A percentile compares a stretch with the other conserved stretches of the same genome.
Evolutionary conservation across 2,113 vertebrate species (phyloP).

Genomic region (Plestiodon gilberti): DNA sequence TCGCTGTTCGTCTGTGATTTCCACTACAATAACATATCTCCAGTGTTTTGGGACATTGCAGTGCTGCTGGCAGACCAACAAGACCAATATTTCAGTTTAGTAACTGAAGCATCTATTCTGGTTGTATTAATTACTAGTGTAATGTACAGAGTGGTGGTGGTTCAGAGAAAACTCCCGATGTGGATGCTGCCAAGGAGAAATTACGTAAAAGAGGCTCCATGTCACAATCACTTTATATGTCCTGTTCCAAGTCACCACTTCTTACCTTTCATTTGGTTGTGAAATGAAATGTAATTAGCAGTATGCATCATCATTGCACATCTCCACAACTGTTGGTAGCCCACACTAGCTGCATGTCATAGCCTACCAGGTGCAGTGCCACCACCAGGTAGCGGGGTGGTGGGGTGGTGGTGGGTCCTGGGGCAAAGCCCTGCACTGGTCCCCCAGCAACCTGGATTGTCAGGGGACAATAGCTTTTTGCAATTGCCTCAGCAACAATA

Average conservation of each 20-base stretch:
- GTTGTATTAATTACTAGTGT: not conserved
- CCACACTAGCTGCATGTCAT: not conserved
- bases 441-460: no score
- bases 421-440: no score
- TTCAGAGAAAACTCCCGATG: no score
- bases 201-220: no score
- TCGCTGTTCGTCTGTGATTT: no score
- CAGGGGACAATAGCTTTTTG: not conserved
- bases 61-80: not conserved
- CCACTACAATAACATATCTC: no score
- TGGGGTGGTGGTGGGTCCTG: no score
- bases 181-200: no score
- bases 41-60: accelerated
- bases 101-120: not conserved
- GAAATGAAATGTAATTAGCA: not conserved
- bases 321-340: not conserved
- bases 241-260: no score
- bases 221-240: no score
- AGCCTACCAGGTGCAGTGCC: not conserved
- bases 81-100: not conserved
- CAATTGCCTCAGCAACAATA: not conserved
- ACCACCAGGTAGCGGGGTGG: no score
- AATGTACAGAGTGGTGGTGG: no score
- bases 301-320: not conserved
- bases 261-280: not conserved